Percentiles rank a stretch among this genome's conserved stretches.
Evolutionary conservation across 2,113 vertebrate species (phyloP).

Genomic region (Fregata magnificens): DNA sequence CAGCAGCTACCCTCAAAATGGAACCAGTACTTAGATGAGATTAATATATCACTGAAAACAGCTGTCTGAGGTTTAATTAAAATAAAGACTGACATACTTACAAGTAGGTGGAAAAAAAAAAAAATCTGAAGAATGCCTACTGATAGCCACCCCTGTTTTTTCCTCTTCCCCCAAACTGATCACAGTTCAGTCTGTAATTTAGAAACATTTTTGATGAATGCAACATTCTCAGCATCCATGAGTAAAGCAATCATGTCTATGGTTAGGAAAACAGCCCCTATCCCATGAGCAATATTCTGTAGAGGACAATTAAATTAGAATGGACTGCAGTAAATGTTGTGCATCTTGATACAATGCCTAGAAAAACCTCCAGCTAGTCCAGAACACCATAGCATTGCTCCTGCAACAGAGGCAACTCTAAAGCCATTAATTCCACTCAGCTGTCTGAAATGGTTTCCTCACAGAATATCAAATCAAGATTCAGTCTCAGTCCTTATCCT

Average conservation of each 20-base stretch:
- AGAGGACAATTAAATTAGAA: not conserved
- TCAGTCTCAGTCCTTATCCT: not conserved
- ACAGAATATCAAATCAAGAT: not conserved
- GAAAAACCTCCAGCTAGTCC: not conserved
- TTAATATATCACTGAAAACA: too few species aligned
- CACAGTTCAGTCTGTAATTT: not conserved
- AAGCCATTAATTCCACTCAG: not conserved
- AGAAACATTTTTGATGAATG: not conserved
- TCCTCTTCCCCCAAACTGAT: not conserved
- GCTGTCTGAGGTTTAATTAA: not conserved
- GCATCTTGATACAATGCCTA: not conserved
- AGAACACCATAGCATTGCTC: not conserved
- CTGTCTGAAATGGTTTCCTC: not conserved
- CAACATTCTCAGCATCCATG: not conserved
- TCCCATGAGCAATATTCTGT: fast-evolving
- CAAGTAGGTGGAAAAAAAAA: not conserved
- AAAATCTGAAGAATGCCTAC: not conserved
- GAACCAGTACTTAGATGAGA: too few species aligned
- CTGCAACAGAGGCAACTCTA: not conserved
- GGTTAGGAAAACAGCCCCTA: not conserved
- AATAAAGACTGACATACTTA: not conserved
- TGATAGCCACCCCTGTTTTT: not conserved
- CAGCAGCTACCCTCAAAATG: too few species aligned
- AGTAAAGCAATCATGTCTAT: not conserved
- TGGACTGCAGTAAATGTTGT: not conserved